These are phyloP conservation scores for Hydrotaea diabolus DNA, from an alignment of 2,888 invertebrate species.

Conservation along the genomic window DNA sequence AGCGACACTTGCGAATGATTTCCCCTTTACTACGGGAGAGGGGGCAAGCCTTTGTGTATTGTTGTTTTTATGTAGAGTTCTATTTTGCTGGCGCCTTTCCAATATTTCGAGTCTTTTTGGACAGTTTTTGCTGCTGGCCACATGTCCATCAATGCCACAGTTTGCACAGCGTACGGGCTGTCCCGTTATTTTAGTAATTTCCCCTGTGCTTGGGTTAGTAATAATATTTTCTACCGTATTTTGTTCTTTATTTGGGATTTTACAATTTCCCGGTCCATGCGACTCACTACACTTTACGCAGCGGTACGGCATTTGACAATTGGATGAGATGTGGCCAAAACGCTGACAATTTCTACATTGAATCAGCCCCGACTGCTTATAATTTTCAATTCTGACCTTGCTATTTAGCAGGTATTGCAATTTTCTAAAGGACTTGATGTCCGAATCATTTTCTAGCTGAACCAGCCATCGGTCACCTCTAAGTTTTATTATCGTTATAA, in stretches of 20 bases:
- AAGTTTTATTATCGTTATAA: neutral
- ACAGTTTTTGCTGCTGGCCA: no score
- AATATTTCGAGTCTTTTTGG: no score
- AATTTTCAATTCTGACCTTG: neutral
- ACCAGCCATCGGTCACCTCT: neutral
- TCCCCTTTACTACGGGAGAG: no score
- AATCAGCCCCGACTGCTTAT: neutral
- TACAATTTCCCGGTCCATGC: neutral
- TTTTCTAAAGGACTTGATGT: neutral
- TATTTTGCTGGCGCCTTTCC: no score
- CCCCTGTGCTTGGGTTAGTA: no score
- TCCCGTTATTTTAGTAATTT: no score
- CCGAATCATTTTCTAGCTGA: neutral
- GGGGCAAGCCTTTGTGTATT: no score
- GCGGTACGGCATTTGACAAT: slow-evolving; percentile 10
- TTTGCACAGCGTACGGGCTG: no score
- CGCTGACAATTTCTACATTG: slow-evolving; percentile 24
- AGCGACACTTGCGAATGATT: neutral
- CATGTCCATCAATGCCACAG: no score
- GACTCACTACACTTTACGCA: neutral
- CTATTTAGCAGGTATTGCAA: neutral
- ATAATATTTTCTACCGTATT: neutral
- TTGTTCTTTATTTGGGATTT: neutral
- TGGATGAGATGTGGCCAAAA: neutral
- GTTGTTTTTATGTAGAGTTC: no score